Conservation (phyloP, 2,888 invertebrate species). For the Dexiosoma caninum region DNA sequence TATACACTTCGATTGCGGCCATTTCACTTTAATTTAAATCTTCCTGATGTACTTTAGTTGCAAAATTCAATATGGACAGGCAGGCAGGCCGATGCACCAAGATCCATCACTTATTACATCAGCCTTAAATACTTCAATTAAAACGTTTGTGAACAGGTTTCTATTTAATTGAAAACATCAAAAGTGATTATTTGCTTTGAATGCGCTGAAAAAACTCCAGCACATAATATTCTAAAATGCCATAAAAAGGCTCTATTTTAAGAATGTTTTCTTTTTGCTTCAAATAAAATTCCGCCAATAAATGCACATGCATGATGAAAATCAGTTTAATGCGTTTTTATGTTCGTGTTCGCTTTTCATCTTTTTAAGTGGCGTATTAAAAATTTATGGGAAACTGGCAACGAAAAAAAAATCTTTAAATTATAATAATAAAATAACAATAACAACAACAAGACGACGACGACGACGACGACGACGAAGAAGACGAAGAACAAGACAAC, state of each 20-base stretch:
- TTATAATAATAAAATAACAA: too few relatives aligned
- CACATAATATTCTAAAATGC: slow-evolving; percentile 9
- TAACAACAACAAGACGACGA: too few relatives aligned
- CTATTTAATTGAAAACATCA: slow-evolving; percentile 27
- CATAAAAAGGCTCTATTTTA: slow-evolving; percentile 17
- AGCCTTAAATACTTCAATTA: background rate
- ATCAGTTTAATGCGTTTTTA: slow-evolving; percentile 39
- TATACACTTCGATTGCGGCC: too few relatives aligned
- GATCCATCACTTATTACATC: background rate
- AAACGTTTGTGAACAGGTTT: slow-evolving; percentile 8
- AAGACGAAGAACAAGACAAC: background rate
- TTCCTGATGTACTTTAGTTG: too few relatives aligned
- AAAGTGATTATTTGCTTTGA: slow-evolving; percentile 25
- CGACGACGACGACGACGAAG: background rate
- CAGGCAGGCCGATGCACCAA: background rate
- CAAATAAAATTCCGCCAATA: slow-evolving; percentile 33
- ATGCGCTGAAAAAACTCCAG: slow-evolving; percentile 18
- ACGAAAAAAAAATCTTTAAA: too few relatives aligned
- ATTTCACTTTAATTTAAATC: too few relatives aligned
- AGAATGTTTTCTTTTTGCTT: background rate
- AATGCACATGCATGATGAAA: slow-evolving; percentile 35
- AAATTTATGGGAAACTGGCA: slow-evolving; percentile 58
- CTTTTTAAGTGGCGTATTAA: slow-evolving; percentile 60
- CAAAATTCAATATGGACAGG: background rate
- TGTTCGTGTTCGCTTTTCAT: slow-evolving; percentile 23